Conservation (phyloP, 2,888 invertebrate genomes). For the Chloroclysta siterata region DNA sequence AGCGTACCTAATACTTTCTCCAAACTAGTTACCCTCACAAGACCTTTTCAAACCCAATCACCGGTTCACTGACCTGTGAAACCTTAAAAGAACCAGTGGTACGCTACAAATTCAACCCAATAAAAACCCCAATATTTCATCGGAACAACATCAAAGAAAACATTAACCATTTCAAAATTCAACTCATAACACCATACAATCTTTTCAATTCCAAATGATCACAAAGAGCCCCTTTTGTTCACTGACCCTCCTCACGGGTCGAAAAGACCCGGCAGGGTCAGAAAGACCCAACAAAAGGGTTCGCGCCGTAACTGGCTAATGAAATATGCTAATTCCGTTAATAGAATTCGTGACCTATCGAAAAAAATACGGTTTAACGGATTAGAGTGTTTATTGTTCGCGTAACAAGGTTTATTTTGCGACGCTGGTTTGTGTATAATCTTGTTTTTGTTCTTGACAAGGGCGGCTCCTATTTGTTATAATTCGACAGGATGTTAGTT, state of each 20-base stretch:
- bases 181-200: conserved; percentile 37
- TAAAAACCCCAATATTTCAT: conserved; percentile 28
- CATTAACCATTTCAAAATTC: conserved; percentile 23
- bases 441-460: conserved; percentile 2
- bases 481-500: too few species aligned
- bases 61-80: neutral
- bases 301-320: conserved; percentile 40
- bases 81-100: neutral
- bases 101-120: conserved; percentile 1
- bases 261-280: conserved; percentile 29
- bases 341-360: conserved; percentile 46
- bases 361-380: conserved; percentile 32
- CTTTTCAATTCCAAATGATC: conserved; percentile 33
- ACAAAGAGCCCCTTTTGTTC: conserved; percentile 36
- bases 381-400: conserved; percentile 26
- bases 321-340: conserved; percentile 47
- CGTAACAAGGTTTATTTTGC: conserved; percentile 20
- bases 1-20: too few species aligned
- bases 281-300: conserved; percentile 36
- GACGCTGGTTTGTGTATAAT: neutral
- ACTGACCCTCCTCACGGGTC: conserved; percentile 30
- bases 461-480: neutral
- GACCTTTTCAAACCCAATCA: neutral
- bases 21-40: too few species aligned
- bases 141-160: conserved; percentile 36